These are phyloP conservation scores for Drosophila sordidapex DNA, from an alignment of 2,888 invertebrate species.

Conservation along the genomic window DNA sequence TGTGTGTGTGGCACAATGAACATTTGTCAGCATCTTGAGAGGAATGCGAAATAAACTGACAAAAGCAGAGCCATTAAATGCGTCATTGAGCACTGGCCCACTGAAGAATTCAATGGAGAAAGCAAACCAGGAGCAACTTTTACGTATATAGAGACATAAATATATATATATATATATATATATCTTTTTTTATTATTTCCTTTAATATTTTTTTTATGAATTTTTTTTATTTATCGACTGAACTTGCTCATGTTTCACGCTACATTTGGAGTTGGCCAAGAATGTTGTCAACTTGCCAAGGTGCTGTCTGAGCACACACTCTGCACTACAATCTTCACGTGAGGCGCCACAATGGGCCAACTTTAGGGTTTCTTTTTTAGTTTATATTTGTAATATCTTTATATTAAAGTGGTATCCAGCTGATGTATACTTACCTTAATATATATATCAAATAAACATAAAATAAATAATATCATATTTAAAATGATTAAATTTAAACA, in stretches of 20 bases:
- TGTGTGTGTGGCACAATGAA: constrained; percentile 24
- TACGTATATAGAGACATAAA: constrained; percentile 7
- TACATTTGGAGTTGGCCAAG: constrained; percentile 50
- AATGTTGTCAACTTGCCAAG: constrained; percentile 57
- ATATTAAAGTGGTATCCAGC: too few relatives aligned
- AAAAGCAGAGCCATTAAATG: constrained; percentile 73
- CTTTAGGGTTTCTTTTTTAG: neutral
- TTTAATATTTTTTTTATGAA: constrained; percentile 3
- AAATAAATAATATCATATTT: neutral
- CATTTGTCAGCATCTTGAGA: constrained; percentile 56
- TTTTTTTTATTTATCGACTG: constrained; percentile 6
- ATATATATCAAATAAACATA: too few relatives aligned
- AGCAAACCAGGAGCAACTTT: constrained; percentile 26
- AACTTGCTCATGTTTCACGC: constrained; percentile 60
- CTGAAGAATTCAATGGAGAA: constrained; percentile 35
- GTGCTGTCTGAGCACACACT: constrained; percentile 23
- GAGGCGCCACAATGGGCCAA: constrained; percentile 4
- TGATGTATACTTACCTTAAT: too few relatives aligned
- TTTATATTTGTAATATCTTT: neutral
- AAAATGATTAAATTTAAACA: neutral
- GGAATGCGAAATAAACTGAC: constrained; percentile 49
- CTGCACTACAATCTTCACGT: constrained; percentile 1
- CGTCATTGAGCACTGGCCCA: constrained; percentile 66
- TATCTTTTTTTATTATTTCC: constrained; percentile 7
- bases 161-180: neutral